phyloP scores from a whole-genome alignment of 2,888 invertebrate genomes.

The Lycia hirtaria region DNA sequence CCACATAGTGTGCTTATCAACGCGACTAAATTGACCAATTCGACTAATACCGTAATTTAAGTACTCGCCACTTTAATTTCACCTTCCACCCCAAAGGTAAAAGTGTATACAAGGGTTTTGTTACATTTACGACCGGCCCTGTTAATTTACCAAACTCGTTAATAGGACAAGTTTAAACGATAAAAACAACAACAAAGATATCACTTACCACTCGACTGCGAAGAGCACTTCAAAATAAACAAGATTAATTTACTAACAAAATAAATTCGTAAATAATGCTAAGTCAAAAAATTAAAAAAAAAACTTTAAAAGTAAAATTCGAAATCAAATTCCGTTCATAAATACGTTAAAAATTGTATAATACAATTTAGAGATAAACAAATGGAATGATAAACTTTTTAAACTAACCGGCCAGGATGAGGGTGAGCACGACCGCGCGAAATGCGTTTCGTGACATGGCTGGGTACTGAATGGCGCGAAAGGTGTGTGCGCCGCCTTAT shows the following conservation, averaged over 20 bases:
- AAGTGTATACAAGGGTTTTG: constrained; percentile 19
- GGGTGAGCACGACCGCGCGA: constrained; percentile 61
- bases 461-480: constrained; percentile 65
- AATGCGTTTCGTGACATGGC: constrained; percentile 67
- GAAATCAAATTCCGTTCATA: constrained; percentile 3
- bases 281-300: constrained; percentile 5
- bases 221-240: constrained; percentile 18
- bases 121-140: constrained; percentile 20
- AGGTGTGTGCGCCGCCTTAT: constrained; percentile 61
- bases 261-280: not conserved
- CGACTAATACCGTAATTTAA: constrained; percentile 36
- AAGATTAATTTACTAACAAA: constrained; percentile 10
- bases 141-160: constrained; percentile 10
- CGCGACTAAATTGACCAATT: constrained; percentile 12
- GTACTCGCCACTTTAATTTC: constrained; percentile 25
- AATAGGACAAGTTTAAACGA: constrained; percentile 20
- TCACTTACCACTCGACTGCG: constrained; percentile 29
- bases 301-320: constrained; percentile 1
- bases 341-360: constrained; percentile 5
- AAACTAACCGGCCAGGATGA: constrained; percentile 72
- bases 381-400: constrained; percentile 49
- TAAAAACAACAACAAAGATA: constrained; percentile 17
- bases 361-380: constrained; percentile 26
- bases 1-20: not conserved
- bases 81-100: not conserved